Conservation (phyloP, 1,140 invertebrate genomes). For the Leguminivora glycinivorella region DNA sequence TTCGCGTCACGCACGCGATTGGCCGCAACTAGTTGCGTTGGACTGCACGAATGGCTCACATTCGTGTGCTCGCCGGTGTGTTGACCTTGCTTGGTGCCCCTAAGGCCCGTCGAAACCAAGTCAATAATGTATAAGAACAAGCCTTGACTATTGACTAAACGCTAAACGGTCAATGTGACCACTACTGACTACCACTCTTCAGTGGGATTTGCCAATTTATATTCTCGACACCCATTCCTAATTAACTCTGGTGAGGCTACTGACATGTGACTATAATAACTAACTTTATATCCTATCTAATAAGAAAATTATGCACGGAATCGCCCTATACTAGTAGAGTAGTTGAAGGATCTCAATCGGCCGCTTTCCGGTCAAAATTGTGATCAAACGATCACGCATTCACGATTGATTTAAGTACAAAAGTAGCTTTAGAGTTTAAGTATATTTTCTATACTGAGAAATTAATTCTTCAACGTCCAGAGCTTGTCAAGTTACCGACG, state of each 20-base stretch:
- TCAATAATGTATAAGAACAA: no score
- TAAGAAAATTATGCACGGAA: conserved; percentile 15
- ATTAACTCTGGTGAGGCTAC: conserved; percentile 8
- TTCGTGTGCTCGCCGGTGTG: no score
- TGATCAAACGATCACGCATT: neutral
- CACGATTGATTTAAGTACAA: conserved; percentile 20
- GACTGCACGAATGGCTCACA: no score
- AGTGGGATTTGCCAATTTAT: conserved; percentile 9
- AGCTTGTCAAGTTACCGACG: conserved; percentile 12
- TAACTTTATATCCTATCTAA: neutral
- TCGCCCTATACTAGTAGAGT: neutral
- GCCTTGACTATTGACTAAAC: neutral
- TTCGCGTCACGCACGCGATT: no score
- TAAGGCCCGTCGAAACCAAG: no score
- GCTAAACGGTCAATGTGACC: conserved; percentile 15
- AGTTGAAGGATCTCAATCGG: conserved; percentile 21
- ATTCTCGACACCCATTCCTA: neutral
- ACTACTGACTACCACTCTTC: neutral
- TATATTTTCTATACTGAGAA: conserved; percentile 27
- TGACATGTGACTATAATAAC: conserved; percentile 4
- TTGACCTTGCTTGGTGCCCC: no score
- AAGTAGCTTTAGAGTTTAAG: conserved; percentile 23
- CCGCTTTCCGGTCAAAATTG: conserved; percentile 7
- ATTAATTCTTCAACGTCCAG: conserved; percentile 10
- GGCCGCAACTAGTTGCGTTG: no score